phyloP scores from a whole-genome alignment of 1,140 invertebrate species.

The Drosophila neocordata region DNA sequence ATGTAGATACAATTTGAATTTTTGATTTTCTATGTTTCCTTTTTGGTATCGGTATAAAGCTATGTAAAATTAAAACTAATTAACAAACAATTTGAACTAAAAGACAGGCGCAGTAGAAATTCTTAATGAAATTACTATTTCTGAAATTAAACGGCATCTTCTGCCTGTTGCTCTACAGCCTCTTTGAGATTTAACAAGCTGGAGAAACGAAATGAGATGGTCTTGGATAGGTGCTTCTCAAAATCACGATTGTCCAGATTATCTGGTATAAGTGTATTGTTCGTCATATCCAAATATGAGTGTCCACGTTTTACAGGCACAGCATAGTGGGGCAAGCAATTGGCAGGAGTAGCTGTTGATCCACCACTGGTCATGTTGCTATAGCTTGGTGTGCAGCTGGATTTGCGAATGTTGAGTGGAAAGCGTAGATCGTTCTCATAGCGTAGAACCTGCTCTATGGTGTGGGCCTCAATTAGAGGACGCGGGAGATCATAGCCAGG shows the following conservation, averaged over 20 bases:
- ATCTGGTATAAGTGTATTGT: constrained; percentile 73
- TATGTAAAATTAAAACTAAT: constrained; percentile 74
- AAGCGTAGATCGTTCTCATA: constrained; percentile 81
- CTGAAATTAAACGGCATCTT: constrained; percentile 52
- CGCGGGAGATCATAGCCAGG: constrained; percentile 79
- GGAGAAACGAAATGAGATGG: constrained; percentile 81
- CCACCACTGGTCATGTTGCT: constrained; percentile 64
- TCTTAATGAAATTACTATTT: neutral
- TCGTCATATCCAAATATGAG: constrained; percentile 80
- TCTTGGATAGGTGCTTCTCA: constrained; percentile 80
- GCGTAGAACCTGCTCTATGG: constrained; percentile 70
- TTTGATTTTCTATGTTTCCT: constrained; percentile 16
- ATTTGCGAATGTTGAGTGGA: constrained; percentile 75
- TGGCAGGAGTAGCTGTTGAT: constrained; percentile 14
- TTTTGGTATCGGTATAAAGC: constrained; percentile 63
- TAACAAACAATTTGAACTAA: constrained; percentile 76
- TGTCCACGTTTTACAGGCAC: constrained; percentile 74
- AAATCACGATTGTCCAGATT: constrained; percentile 78
- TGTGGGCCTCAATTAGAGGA: constrained; percentile 67
- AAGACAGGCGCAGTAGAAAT: constrained; percentile 50
- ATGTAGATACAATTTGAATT: constrained; percentile 33
- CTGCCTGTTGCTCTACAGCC: constrained; percentile 32
- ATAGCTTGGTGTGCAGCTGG: constrained; percentile 61
- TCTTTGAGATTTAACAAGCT: constrained; percentile 80
- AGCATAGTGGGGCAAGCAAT: constrained; percentile 62